Evolutionary conservation across 1,140 invertebrate genomes (phyloP), one percentile per base, ranked within the genome.

Genomic region (Leptonema lineaticorne): DNA sequence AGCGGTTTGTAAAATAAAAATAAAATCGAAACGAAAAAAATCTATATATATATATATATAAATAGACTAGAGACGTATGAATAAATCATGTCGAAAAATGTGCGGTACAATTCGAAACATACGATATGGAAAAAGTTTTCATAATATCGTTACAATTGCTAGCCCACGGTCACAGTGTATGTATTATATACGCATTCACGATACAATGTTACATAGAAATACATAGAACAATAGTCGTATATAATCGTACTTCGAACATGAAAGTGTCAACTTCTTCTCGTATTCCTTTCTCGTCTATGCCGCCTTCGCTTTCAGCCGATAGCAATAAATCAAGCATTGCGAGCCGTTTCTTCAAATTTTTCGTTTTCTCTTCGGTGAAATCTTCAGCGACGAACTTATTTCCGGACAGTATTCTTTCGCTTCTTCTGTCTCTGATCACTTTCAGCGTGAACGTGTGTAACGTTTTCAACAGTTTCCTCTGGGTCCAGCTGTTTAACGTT

Each of bases 211-310:
- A 41, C 37, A 41, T 41, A n/a, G n/a, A n/a, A n/a, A n/a, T n/a
- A n/a, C n/a, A n/a, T n/a, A n/a, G n/a, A n/a, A n/a, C n/a, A n/a
- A n/a, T n/a, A n/a, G n/a, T n/a, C n/a, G n/a, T n/a, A n/a, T n/a
- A n/a, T n/a, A n/a, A 33, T 6, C 30, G 30, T 30, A 65, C 79
- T 81, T 89, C 89, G 79, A 92, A 92, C 84, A 91, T 89, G 74
- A 93, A 93, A 0, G 90, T 93, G 75, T 93, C 90, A 3, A 92
- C 90, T 83, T 94, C 92, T 75, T 93, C 91, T 69, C 87, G 82
- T 37, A 94, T 91, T 66, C 91, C 90, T 18, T 81, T 67, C 70
- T 90, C 82, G 46, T 78, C 86, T 37, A 86, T 82, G 33, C 78
- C 81, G 24, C 84, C 80, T 53, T 82, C 77, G 41, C 81, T 77